Evolutionary conservation across 2,113 vertebrate genomes (phyloP).

Genomic region (Symphodus melops): DNA sequence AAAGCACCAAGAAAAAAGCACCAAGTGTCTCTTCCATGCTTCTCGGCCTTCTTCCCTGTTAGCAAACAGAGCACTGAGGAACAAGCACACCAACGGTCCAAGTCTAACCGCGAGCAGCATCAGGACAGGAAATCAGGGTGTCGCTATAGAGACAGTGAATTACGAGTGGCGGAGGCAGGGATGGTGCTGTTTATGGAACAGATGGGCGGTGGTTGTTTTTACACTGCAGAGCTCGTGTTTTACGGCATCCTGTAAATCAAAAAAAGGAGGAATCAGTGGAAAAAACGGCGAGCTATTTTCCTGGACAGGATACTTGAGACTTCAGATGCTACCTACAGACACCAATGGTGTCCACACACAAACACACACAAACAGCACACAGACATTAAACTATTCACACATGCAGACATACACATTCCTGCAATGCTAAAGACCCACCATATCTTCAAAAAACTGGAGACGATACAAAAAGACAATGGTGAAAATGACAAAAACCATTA

Average conservation of each 20-base stretch:
- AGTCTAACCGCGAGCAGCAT: slow-evolving; percentile 33
- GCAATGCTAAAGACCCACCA: slow-evolving; percentile 58
- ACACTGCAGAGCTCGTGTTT: slow-evolving; percentile 48
- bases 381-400: background rate
- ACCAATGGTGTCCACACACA: slow-evolving; percentile 54
- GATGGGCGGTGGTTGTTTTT: slow-evolving; percentile 46
- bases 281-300: slow-evolving; percentile 61
- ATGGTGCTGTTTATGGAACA: slow-evolving; percentile 33
- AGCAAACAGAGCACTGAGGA: slow-evolving; percentile 56
- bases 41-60: slow-evolving; percentile 62
- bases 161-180: slow-evolving; percentile 43
- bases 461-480: slow-evolving; percentile 58
- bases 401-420: slow-evolving; percentile 33
- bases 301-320: slow-evolving; percentile 71
- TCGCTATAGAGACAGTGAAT: slow-evolving; percentile 50
- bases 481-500: slow-evolving; percentile 66
- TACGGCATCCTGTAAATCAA: slow-evolving; percentile 58
- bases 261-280: slow-evolving; percentile 44
- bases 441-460: slow-evolving; percentile 66
- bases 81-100: slow-evolving; percentile 62
- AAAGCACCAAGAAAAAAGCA: slow-evolving; percentile 62
- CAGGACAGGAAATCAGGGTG: slow-evolving; percentile 65
- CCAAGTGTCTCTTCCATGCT: slow-evolving; percentile 71
- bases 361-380: slow-evolving; percentile 20
- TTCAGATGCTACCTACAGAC: slow-evolving; percentile 78